Conservation (phyloP, 2,797 vertebrate genomes). For the Salarias fasciatus region DNA sequence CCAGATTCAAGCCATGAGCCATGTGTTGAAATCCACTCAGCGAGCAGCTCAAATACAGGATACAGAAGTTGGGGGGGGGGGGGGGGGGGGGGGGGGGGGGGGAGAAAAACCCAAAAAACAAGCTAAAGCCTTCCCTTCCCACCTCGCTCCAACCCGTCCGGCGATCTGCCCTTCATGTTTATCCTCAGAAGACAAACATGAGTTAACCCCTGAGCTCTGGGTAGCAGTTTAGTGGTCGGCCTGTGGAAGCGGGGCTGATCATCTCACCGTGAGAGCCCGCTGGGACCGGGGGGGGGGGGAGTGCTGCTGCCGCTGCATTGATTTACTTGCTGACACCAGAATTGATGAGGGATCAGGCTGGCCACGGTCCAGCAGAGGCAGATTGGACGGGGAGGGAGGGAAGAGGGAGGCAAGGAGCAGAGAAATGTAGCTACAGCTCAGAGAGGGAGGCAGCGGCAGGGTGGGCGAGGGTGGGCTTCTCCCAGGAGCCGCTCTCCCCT, state of each 20-base stretch:
- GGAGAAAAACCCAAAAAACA: conserved; percentile 18
- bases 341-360: conserved; percentile 82
- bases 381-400: conserved; percentile 56
- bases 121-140: too few species aligned
- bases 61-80: conserved; percentile 16
- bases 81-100: too few species aligned
- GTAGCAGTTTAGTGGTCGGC: conserved; percentile 57
- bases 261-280: conserved; percentile 54
- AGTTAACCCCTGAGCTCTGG: conserved; percentile 75
- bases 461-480: conserved; percentile 48
- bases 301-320: conserved; percentile 77
- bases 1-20: conserved; percentile 41
- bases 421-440: conserved; percentile 57
- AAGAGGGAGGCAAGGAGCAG: conserved; percentile 19
- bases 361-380: conserved; percentile 72
- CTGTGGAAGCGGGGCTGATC: conserved; percentile 57
- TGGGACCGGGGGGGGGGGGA: conserved; percentile 59
- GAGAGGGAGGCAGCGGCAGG: conserved; percentile 13
- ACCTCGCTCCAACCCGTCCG: conserved; percentile 41
- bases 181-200: conserved; percentile 76
- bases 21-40: conserved; percentile 57
- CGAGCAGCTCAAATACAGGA: conserved; percentile 34
- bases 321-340: conserved; percentile 84
- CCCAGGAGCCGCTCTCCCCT: conserved; percentile 48
- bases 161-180: conserved; percentile 68